Base-by-base conservation (phyloP, 2,113 vertebrate species). In the Oreochromis tanganicae region DNA sequence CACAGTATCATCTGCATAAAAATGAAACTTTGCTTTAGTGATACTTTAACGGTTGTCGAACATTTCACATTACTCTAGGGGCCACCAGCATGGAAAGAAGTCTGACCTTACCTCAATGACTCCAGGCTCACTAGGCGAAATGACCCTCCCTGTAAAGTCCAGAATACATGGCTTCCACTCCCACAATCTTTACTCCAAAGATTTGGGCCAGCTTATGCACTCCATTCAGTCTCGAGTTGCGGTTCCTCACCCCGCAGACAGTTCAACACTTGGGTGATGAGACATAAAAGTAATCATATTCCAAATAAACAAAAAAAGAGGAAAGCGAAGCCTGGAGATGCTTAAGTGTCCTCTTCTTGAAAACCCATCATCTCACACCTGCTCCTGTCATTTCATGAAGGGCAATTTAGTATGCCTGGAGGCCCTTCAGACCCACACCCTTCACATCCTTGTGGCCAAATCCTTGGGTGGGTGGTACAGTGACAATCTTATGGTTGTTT, bases 361-460 rank as follows among this genome's bases (percentile, higher is more conserved):
- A 63, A 63, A 63, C 9, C 59, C 16, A 36, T 63, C 32, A 63
- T n/a, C 32, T 63, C 29, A 63, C 17, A 63, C 32, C 32, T 63
- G 59, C 17, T 36, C 59, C 32, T 63, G 59, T 63, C 59, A 63
- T 19, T 63, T 63, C 59, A 36, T 36, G 59, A 6, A 19, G 32
- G 17, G 32, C 9, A 63, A 11, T 34, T 36, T 63, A 11, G 59
- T 63, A 63, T 34, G 3, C 29, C 59, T 34, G 59, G 29, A 19
- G 16, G 29, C 29, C 0, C 59, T 36, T 63, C 59, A 66, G 61
- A 66, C 0, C 32, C 17, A 12, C 1, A 66, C 32, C 6, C 0
- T 36, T 66, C 61, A 66, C 32, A n/a, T 66, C 10, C 32, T 66
- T 66, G 61, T 66, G 61, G 32, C 17, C 6, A 66, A 66, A 66